Evolutionary conservation across 2,888 invertebrate genomes (phyloP), one percentile per base, ranked within the genome.

Genomic region (Tryphoninae sp.): DNA sequence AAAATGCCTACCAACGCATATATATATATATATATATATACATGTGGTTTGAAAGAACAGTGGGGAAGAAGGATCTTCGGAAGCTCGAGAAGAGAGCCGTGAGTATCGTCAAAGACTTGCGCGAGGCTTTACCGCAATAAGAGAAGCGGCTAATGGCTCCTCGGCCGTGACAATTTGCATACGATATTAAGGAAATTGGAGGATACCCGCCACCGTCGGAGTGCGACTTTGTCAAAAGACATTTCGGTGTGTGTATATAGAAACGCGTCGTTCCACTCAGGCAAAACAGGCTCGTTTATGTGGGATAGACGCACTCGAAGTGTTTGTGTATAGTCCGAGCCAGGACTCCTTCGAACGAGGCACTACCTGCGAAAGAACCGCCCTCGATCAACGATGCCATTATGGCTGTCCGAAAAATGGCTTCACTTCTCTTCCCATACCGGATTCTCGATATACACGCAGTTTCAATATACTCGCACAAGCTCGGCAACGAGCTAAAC

Each of bases 161-260:
- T 65, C 45, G 68, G 76, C 51, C 23, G 71, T 67, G 83, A 75
- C 84, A 85, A 89, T 90, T 90, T 89, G 89, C 89, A 89, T 89
- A 89, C 86, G 82, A 86, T 86, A 89, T 89, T 89, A 88, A 86
- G 86, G 84, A 88, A 87, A 88, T 88, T 88, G 86, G 87, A 79
- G 81, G 83, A 85, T 86, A 86, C 87, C 83, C 87, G 85, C 88
- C 87, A 87, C 84, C 86, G 86, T 85, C 81, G 62, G 71, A 42
- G 77, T 85, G 76, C 72, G 79, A 84, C 86, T 87, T 85, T 87
- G 86, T 87, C 86, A 85, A 88, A 89, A 87, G 84, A 88, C 53
- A 62, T 51, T 51, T 26, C n/a, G 19, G 19, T 83, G 82, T 81
- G 81, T 77, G 83, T 42, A 42, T 68, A 51, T 68, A 68, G 9